Percentiles rank a stretch among this genome's conserved stretches.
phyloP scores from a whole-genome alignment of 2,113 vertebrate species.

The Ardeotis arabs region DNA sequence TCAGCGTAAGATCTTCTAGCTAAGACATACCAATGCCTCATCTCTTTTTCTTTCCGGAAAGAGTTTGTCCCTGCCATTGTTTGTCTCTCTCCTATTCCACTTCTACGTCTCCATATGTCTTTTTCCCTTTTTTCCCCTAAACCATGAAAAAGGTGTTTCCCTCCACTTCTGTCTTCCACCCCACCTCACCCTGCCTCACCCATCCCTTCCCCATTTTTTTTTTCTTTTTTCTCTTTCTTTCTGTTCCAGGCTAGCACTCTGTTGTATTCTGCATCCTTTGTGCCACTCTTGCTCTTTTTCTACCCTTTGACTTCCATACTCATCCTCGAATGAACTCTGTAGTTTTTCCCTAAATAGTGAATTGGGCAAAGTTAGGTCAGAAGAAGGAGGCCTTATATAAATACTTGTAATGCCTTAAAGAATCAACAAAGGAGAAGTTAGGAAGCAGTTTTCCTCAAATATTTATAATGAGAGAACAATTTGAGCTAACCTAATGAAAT shows the following conservation, averaged over 20 bases:
- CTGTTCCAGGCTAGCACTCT: neutral
- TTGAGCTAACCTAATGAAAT: neutral
- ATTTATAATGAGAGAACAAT: neutral
- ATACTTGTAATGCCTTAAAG: neutral
- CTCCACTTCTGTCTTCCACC: neutral
- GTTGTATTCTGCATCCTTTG: neutral
- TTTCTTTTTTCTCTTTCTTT: neutral
- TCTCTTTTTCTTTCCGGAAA: neutral
- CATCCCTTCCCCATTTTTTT: neutral
- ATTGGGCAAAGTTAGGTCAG: neutral
- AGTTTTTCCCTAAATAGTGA: neutral
- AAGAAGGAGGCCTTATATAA: neutral
- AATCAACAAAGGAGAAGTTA: neutral
- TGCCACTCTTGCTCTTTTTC: neutral
- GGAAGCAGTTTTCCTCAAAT: neutral
- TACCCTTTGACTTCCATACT: neutral
- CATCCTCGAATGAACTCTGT: neutral
- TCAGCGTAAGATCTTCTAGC: neutral
- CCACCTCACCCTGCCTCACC: neutral
- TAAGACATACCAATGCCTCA: neutral
- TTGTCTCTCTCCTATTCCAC: neutral
- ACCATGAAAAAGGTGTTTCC: neutral
- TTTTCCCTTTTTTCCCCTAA: rapidly evolving
- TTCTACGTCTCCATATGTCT: neutral
- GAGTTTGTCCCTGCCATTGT: neutral